A percentile compares a stretch with the other conserved stretches of the same genome.
Evolutionary conservation across 2,113 vertebrate genomes (phyloP).

Genomic region (Nothocercus nigrocapillus): DNA sequence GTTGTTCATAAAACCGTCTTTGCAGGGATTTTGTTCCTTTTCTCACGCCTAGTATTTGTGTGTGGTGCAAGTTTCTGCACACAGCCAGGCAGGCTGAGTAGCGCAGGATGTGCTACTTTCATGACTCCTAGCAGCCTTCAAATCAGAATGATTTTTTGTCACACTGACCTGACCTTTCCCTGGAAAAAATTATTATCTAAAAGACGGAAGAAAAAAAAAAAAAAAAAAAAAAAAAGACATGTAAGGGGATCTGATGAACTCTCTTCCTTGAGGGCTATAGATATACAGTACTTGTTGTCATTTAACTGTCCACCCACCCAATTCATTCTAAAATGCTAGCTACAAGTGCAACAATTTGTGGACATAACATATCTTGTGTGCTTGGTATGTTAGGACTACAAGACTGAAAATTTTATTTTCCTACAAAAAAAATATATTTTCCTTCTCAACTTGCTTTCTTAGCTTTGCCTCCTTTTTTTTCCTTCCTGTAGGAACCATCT

Average conservation of each 20-base stretch:
- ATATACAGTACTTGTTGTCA: slow-evolving; percentile 32
- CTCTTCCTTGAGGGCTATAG: slow-evolving; percentile 28
- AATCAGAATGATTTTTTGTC: slow-evolving; percentile 65
- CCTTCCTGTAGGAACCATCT: neutral
- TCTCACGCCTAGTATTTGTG: neutral
- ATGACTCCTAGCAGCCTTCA: slow-evolving; percentile 46
- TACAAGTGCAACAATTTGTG: slow-evolving; percentile 25
- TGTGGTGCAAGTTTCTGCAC: neutral
- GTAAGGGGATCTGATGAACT: neutral
- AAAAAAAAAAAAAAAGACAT: neutral
- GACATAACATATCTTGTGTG: neutral
- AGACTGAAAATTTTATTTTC: neutral
- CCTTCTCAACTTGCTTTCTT: neutral
- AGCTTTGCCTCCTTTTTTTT: neutral
- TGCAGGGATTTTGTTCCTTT: neutral
- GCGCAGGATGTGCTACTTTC: neutral
- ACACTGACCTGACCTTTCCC: slow-evolving; percentile 46
- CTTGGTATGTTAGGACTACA: neutral
- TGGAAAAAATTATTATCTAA: slow-evolving; percentile 35
- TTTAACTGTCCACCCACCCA: neutral
- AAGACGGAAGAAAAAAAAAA: neutral
- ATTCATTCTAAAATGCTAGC: slow-evolving; percentile 22
- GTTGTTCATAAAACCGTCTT: neutral
- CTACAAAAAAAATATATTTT: neutral
- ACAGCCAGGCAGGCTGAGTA: neutral